Percentiles rank a stretch among this genome's conserved stretches.
Evolutionary conservation across 2,797 vertebrate genomes (phyloP).

Genomic region (Betta splendens): DNA sequence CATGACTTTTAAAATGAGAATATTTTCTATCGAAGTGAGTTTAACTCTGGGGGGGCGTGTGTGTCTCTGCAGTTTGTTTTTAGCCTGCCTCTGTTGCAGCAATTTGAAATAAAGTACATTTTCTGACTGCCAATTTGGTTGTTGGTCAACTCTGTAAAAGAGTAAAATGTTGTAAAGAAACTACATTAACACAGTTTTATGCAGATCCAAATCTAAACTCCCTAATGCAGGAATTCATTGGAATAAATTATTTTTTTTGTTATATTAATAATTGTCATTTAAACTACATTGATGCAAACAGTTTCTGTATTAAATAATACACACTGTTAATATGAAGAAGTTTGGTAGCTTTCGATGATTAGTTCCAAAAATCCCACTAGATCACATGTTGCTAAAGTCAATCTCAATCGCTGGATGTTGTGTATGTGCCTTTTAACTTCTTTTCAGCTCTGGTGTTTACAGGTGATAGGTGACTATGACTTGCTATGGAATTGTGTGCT

Average conservation of each 20-base stretch:
- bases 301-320: neutral
- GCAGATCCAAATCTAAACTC: neutral
- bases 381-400: slow-evolving; percentile 3
- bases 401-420: slow-evolving; percentile 44
- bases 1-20: slow-evolving; percentile 78
- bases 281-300: neutral
- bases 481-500: slow-evolving; percentile 61
- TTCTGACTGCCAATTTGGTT: slow-evolving; percentile 56
- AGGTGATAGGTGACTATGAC: slow-evolving; percentile 39
- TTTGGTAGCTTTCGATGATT: neutral
- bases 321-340: neutral
- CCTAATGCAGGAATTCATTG: neutral
- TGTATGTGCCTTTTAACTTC: slow-evolving; percentile 71
- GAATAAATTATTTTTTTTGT: neutral
- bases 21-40: slow-evolving; percentile 76
- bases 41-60: slow-evolving; percentile 70
- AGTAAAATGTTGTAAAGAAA: slow-evolving; percentile 9
- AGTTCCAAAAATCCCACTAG: neutral
- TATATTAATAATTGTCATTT: neutral
- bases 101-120: slow-evolving; percentile 79
- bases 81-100: slow-evolving; percentile 69
- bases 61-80: slow-evolving; percentile 73
- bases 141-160: slow-evolving; percentile 18
- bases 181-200: neutral
- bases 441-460: slow-evolving; percentile 43